Conservation (phyloP, 2,888 invertebrate genomes). For the Blastobasis lacticolella region DNA sequence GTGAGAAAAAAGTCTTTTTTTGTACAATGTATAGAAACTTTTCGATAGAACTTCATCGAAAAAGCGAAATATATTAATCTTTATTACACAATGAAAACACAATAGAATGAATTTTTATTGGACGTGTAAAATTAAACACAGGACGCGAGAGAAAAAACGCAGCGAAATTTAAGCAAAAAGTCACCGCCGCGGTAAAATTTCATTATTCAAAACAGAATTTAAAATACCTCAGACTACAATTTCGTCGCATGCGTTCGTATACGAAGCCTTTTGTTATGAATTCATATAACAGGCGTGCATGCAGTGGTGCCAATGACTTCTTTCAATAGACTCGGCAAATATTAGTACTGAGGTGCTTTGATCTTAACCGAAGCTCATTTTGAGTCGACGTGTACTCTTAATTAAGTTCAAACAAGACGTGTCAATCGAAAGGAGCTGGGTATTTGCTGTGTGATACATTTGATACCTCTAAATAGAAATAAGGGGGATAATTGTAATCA, state of each 20-base stretch:
- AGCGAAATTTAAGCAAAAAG: neutral
- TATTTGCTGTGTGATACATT: neutral
- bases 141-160: no score
- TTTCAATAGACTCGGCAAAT: conserved; percentile 62
- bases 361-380: conserved; percentile 60
- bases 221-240: neutral
- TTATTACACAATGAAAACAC: no score
- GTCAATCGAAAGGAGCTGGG: conserved; percentile 40
- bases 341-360: conserved; percentile 59
- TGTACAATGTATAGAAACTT: no score
- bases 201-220: conserved; percentile 1
- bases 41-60: no score
- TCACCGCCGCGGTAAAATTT: neutral
- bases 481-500: neutral
- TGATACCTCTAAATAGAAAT: neutral
- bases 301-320: conserved; percentile 57
- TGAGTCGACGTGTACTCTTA: conserved; percentile 52
- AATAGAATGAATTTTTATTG: no score
- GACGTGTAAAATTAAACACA: no score
- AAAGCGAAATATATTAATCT: no score
- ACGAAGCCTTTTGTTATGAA: no score
- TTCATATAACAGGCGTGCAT: neutral
- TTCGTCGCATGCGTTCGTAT: no score
- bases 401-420: conserved; percentile 70
- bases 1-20: no score